Percentiles rank a stretch among this genome's conserved stretches.
phyloP scores from a whole-genome alignment of 2,888 invertebrate genomes.

The Brachynemurus nebulosus region DNA sequence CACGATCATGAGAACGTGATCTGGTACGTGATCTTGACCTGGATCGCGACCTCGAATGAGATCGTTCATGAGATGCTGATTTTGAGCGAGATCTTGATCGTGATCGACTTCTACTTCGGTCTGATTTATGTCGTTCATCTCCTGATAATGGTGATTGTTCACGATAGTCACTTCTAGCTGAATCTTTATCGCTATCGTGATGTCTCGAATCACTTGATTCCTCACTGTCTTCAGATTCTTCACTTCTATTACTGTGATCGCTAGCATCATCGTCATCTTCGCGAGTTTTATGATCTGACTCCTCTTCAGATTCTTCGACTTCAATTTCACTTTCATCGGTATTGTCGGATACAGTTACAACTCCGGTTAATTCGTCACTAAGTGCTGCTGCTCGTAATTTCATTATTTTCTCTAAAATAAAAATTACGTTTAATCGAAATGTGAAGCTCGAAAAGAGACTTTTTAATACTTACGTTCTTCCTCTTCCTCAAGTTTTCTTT shows the following conservation, averaged over 20 bases:
- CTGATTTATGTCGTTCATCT: conserved; percentile 35
- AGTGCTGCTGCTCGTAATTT: conserved; percentile 15
- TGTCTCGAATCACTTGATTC: conserved; percentile 16
- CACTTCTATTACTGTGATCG: conserved; percentile 18
- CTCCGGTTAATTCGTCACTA: conserved; percentile 24
- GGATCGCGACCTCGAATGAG: conserved; percentile 34
- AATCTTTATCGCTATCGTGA: conserved; percentile 13
- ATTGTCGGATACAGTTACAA: conserved; percentile 30
- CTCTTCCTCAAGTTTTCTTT: conserved; percentile 27
- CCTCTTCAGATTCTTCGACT: conserved; percentile 9
- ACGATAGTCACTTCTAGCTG: conserved; percentile 4
- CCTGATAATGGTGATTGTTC: conserved; percentile 32
- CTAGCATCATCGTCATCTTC: conserved; percentile 17
- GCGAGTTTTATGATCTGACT: conserved; percentile 9
- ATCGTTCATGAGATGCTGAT: conserved; percentile 28
- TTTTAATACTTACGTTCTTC: conserved; percentile 20
- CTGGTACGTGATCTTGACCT: conserved; percentile 26
- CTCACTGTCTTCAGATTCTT: conserved; percentile 17
- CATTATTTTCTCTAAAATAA: conserved; percentile 21
- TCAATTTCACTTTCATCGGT: conserved; percentile 14
- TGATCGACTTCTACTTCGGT: conserved; percentile 26
- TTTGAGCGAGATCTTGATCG: conserved; percentile 34
- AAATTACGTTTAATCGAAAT: background rate
- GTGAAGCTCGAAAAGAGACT: background rate
- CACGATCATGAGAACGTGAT: background rate